Percentiles rank a stretch among this genome's conserved stretches.
These are phyloP conservation scores for Antitype chi DNA, from an alignment of 2,888 invertebrate species.

Conservation along the genomic window DNA sequence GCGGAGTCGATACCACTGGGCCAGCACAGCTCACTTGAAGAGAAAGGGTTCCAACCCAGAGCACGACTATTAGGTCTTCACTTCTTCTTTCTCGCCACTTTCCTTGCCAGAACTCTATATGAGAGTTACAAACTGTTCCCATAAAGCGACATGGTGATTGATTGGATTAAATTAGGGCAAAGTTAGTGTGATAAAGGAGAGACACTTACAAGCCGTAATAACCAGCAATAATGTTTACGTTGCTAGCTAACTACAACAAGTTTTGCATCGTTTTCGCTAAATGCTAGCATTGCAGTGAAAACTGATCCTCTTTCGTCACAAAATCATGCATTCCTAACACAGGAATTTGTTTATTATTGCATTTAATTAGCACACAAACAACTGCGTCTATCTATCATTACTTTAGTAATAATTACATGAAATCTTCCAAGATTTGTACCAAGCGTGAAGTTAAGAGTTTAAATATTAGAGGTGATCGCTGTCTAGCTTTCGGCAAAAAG, in stretches of 20 bases:
- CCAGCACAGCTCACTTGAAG: no score
- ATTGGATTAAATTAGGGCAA: background rate
- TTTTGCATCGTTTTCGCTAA: background rate
- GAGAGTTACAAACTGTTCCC: background rate
- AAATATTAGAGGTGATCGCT: conserved; percentile 51
- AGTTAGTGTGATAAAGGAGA: background rate
- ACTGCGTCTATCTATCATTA: background rate
- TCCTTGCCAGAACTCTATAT: background rate
- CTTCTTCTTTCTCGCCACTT: background rate
- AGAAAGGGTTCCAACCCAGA: no score
- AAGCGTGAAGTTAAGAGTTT: conserved; percentile 43
- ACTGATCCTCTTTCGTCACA: conserved; percentile 12
- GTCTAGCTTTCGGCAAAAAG: conserved; percentile 53
- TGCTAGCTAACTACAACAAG: background rate
- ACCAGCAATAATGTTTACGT: background rate
- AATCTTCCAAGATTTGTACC: conserved; percentile 38
- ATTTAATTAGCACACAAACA: background rate
- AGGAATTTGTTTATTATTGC: conserved; percentile 10
- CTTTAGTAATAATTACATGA: background rate
- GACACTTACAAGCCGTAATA: background rate
- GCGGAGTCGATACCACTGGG: no score
- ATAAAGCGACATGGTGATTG: background rate
- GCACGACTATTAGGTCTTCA: background rate
- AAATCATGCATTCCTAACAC: background rate
- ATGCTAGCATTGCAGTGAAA: conserved; percentile 1